Percentiles rank a stretch among this genome's conserved stretches.
These are phyloP conservation scores for Todiramphus chloris DNA, from an alignment of 2,113 vertebrate species.

Conservation along the genomic window DNA sequence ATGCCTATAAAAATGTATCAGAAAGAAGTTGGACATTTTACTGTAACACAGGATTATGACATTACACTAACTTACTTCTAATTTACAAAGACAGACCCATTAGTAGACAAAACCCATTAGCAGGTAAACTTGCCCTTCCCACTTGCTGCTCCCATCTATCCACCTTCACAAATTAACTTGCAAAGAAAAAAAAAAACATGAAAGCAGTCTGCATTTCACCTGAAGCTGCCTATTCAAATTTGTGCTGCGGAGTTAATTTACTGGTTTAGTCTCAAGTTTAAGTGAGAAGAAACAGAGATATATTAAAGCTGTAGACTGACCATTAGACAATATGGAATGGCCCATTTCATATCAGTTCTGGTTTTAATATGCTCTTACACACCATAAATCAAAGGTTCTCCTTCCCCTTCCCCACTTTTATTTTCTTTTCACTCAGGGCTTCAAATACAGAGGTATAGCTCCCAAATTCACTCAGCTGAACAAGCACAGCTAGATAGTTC, in stretches of 20 bases:
- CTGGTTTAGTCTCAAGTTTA: background rate
- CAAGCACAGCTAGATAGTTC: background rate
- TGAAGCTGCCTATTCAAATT: background rate
- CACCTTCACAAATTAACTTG: background rate
- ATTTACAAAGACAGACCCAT: background rate
- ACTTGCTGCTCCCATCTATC: background rate
- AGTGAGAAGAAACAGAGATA: background rate
- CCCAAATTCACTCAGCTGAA: background rate
- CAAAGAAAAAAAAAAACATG: background rate
- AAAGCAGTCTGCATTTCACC: background rate
- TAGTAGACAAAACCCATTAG: background rate
- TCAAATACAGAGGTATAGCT: background rate
- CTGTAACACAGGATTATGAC: background rate
- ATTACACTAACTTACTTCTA: background rate
- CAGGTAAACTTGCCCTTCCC: background rate
- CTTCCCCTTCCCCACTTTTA: background rate
- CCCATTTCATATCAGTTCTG: background rate
- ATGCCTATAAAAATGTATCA: background rate
- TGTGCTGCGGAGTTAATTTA: background rate
- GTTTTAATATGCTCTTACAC: background rate
- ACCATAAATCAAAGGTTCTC: background rate
- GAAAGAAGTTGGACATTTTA: background rate
- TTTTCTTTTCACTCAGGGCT: background rate
- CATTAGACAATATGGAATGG: background rate
- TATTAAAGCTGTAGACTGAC: background rate